phyloP scores from a whole-genome alignment of 2,113 vertebrate genomes.

The Thamnophis sirtalis region DNA sequence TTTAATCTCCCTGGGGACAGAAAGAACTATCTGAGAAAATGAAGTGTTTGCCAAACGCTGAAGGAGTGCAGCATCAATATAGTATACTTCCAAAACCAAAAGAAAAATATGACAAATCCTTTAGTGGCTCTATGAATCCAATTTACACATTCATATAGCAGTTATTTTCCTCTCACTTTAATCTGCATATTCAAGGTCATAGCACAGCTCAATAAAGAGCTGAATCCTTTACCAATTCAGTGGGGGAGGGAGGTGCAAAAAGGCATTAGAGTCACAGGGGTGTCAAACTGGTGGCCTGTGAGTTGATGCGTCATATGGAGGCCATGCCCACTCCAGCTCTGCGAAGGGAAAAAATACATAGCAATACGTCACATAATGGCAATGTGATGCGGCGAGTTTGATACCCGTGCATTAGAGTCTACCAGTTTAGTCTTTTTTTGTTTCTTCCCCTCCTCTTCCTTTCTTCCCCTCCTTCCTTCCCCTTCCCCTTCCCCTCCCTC shows the following conservation, averaged over 20 bases:
- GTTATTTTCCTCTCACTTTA: conserved; percentile 49
- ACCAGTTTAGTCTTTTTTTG: no score
- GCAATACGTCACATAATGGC: no score
- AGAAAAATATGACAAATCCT: conserved; percentile 47
- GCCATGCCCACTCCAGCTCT: no score
- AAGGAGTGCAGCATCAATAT: conserved; percentile 39
- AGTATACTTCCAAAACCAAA: conserved; percentile 24
- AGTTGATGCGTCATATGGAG: no score
- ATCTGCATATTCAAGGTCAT: conserved; percentile 36
- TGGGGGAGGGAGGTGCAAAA: not conserved
- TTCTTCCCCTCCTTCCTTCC: not conserved
- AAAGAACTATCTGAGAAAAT: conserved; percentile 57
- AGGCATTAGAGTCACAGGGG: not conserved
- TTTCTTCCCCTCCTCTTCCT: not conserved
- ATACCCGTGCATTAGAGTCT: not conserved
- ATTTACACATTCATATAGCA: conserved; percentile 52
- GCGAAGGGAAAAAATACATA: no score
- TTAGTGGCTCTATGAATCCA: conserved; percentile 46
- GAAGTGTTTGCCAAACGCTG: conserved; percentile 34
- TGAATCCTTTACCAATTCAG: conserved; percentile 3
- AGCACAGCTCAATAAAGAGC: conserved; percentile 13
- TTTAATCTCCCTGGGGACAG: conserved; percentile 17
- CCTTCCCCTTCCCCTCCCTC: not conserved
- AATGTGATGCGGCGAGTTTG: no score
- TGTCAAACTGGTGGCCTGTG: no score